Base-by-base conservation (phyloP, 2,113 vertebrate species). In the Heptranchias perlo region DNA sequence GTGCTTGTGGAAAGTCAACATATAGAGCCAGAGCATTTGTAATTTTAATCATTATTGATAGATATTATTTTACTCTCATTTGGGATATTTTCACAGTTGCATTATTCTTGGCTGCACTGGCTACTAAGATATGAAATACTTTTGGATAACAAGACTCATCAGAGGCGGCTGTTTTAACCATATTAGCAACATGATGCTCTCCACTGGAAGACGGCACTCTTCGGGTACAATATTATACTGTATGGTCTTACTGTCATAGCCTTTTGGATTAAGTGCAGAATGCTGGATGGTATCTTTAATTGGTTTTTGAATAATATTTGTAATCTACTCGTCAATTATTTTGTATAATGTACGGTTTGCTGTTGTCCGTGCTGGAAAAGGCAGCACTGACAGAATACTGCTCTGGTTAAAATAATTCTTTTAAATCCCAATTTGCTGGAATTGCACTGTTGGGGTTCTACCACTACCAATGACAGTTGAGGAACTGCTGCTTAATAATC, bases 191-290 rank as follows among this genome's bases (percentile, higher is more conserved):
- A 65, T 49, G 44, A 65, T 49, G n/a, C 16, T 16, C 18, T 95
- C 44, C 44, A 6, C 49, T 95, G 7, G 13, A 49, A 67, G 44
- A 49, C 23, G 4, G 3, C 64, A 69, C 44, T 25, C 21, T 31
- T 95, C 65, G 69, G 93, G 93, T 95, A 95, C 28, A 14, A 23
- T 67, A 94, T 64, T 28, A 58, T 91, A 58, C 52, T 64, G 61
- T 65, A 47, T 49, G 1, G n/a, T 39, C 18, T 62, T 64, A 18
- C 7, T 84, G 16, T 84, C 2, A 8, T 89, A 54, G 28, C 2
- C 64, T 95, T 65, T 95, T 95, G 18, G 13, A 31, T 95, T 54
- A 14, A 69, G 44, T 64, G 4, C 1, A 39, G 25, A 61, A 93
- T 65, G 5, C 10, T 95, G 23, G 39, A 67, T 64, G 35, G 62